Percentiles rank a stretch among this genome's conserved stretches.
phyloP scores from a whole-genome alignment of 2,888 invertebrate genomes.

The Mythimna ferrago region DNA sequence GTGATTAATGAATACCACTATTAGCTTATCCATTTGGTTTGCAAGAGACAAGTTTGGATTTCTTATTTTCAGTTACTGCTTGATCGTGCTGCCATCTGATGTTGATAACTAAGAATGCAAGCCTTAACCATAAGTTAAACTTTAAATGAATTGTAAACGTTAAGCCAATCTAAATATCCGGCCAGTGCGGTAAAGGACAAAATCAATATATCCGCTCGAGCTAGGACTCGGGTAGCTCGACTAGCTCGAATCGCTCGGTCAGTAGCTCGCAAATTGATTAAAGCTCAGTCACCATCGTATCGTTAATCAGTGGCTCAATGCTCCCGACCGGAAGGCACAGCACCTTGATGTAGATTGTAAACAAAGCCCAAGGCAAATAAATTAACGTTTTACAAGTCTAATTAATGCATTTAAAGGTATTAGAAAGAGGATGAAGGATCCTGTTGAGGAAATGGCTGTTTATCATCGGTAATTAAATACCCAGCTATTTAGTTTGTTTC shows the following conservation, averaged over 20 bases:
- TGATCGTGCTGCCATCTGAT: background rate
- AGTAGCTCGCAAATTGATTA: slow-evolving; percentile 46
- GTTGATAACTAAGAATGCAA: background rate
- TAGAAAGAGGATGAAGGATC: slow-evolving; percentile 21
- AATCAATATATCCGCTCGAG: slow-evolving; percentile 21
- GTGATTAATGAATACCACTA: background rate
- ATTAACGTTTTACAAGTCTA: slow-evolving; percentile 54
- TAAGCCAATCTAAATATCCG: slow-evolving; percentile 14
- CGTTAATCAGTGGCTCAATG: slow-evolving; percentile 40
- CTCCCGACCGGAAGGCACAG: slow-evolving; percentile 43
- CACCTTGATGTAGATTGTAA: slow-evolving; percentile 47
- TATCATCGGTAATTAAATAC: slow-evolving; percentile 14
- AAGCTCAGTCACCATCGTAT: slow-evolving; percentile 25
- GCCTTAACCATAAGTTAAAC: background rate
- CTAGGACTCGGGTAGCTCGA: slow-evolving; percentile 16
- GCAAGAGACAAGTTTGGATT: background rate
- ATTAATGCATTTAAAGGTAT: slow-evolving; percentile 39
- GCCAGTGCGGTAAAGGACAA: background rate
- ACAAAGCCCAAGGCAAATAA: slow-evolving; percentile 50
- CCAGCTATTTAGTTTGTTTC: slow-evolving; percentile 1
- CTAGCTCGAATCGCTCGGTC: background rate
- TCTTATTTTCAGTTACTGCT: background rate
- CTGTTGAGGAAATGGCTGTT: background rate
- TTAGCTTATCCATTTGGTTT: background rate
- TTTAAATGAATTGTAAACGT: slow-evolving; percentile 8